A percentile compares a stretch with the other conserved stretches of the same genome.
These are phyloP conservation scores for Musca domestica DNA, from an alignment of 1,140 invertebrate genomes.

Conservation along the genomic window DNA sequence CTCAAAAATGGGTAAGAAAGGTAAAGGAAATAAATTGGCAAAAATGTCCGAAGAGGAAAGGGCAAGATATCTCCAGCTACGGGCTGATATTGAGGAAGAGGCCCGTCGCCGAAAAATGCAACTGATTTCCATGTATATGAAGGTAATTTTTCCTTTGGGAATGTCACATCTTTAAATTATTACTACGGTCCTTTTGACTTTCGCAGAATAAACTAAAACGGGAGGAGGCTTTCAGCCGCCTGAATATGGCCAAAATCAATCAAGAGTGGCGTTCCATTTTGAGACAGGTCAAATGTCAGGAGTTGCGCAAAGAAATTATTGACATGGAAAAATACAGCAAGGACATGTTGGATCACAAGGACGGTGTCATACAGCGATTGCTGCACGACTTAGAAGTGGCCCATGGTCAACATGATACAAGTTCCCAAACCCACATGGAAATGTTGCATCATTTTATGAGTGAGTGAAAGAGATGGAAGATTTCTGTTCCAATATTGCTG, in stretches of 20 bases:
- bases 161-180: too few relatives aligned
- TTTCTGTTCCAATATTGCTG: too few relatives aligned
- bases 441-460: conserved; percentile 67
- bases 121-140: conserved; percentile 72
- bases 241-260: conserved; percentile 80
- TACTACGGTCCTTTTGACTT: too few relatives aligned
- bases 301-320: conserved; percentile 67
- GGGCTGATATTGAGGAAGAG: conserved; percentile 76
- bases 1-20: conserved; percentile 64
- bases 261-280: conserved; percentile 77
- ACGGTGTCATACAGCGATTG: conserved; percentile 63
- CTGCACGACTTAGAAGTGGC: conserved; percentile 65
- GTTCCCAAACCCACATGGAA: conserved; percentile 64
- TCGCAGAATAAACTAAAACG: conserved; percentile 74
- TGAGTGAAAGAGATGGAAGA: conserved; percentile 41
- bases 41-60: conserved; percentile 80
- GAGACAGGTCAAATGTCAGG: conserved; percentile 70
- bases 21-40: conserved; percentile 71
- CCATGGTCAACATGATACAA: conserved; percentile 65
- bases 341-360: conserved; percentile 61
- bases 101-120: conserved; percentile 72
- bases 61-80: conserved; percentile 72
- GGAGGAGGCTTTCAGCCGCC: conserved; percentile 72
- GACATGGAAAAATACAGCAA: conserved; percentile 53
- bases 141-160: conserved; percentile 56